A percentile compares a stretch with the other conserved stretches of the same genome.
These are phyloP conservation scores for Chrysocyon brachyurus DNA, from an alignment of 2,797 vertebrate species.

Conservation along the genomic window DNA sequence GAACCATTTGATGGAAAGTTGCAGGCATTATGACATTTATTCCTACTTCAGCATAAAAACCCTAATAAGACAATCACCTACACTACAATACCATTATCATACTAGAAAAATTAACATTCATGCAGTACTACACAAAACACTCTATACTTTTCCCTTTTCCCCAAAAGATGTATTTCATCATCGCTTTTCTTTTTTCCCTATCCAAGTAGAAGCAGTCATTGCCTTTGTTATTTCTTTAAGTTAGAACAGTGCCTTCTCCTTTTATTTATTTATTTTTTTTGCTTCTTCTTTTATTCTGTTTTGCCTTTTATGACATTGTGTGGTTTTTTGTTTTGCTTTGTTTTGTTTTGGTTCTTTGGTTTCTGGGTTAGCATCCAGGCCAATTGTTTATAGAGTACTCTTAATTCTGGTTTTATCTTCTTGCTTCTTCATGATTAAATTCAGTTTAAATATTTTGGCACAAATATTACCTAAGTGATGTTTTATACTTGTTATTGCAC, in stretches of 20 bases:
- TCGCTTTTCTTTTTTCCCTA: background rate
- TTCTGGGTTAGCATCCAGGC: background rate
- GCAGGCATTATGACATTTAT: background rate
- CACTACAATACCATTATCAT: background rate
- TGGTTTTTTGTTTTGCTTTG: background rate
- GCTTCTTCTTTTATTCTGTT: background rate
- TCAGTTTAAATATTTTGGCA: background rate
- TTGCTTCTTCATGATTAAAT: constrained; percentile 11
- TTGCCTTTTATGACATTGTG: background rate
- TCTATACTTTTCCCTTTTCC: background rate
- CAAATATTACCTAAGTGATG: background rate
- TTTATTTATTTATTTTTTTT: background rate
- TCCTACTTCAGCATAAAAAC: background rate
- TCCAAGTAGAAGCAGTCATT: background rate
- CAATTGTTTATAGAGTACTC: background rate
- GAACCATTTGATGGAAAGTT: background rate
- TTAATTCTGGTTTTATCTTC: background rate
- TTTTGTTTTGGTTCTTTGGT: background rate
- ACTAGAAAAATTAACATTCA: background rate
- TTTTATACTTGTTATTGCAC: background rate
- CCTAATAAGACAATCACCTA: background rate
- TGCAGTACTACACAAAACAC: background rate
- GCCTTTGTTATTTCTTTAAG: background rate
- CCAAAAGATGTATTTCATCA: background rate
- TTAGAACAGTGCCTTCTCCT: background rate